Evolutionary conservation across 2,888 invertebrate genomes (phyloP), one percentile per base, ranked within the genome.

Genomic region (Eulithis testata): DNA sequence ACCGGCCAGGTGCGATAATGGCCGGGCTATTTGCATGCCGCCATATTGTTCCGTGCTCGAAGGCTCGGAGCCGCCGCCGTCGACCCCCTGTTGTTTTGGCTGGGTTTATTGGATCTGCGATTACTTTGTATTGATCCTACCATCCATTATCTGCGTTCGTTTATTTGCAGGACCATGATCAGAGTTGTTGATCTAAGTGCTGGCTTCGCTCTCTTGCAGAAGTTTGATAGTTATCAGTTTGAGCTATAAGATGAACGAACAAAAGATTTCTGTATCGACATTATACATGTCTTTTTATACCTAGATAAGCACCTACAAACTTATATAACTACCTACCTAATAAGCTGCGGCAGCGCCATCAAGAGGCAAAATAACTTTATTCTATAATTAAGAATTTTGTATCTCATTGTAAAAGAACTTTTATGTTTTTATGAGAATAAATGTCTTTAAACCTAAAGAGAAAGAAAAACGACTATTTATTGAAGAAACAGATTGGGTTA

Each of bases 1-100:
- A 84, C 90, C 89, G 91, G 86, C 90, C 93, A 92, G 93, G 93
- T 93, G 93, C 90, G 92, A 92, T 93, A 93, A 93, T 93, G 90
- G 93, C 88, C 87, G 87, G 84, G 90, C 88, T 91, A 93, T 93
- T 93, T 93, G 92, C 92, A 93, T 93, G 93, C 92, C 91, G 92
- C 92, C 92, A 92, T 93, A 91, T 90, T 92, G 92, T 89, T 89
- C 91, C 89, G 87, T 90, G 89, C 86, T 90, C 87, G 87, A 49
- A 57, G 57, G 87, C 83, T 81, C 81, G 76, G 80, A 82, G 84
- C 76, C 86, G 84, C 76, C 86, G 84, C 82, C 86, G 82, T 84
- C 87, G 89, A 85, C 86, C 89, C 90, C 91, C 92, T 87, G 89
- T 88, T 88, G 90, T 88, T 90, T 90, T 87, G 90, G 88, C 87